Conservation (phyloP, 2,888 invertebrate genomes). For the Pelosia muscerda region DNA sequence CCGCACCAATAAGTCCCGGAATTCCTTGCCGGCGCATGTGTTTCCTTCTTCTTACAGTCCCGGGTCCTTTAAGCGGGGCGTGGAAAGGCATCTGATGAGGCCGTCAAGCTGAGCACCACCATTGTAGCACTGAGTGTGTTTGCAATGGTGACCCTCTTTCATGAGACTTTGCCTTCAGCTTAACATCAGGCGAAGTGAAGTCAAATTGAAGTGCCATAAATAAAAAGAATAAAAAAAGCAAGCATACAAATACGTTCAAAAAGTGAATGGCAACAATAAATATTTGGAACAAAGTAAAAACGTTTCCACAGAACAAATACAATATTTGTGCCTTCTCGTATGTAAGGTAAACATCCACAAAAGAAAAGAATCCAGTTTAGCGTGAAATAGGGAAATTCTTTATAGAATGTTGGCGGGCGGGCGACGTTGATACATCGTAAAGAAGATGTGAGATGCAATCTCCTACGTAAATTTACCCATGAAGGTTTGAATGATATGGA, state of each 20-base stretch:
- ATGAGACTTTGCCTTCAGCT: too few species aligned
- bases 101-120: too few species aligned
- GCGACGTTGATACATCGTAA: conserved; percentile 54
- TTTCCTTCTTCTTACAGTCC: too few species aligned
- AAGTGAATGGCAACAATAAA: conserved; percentile 32
- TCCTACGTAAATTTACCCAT: conserved; percentile 39
- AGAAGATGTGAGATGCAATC: conserved; percentile 46
- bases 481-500: conserved; percentile 11
- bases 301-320: conserved; percentile 41
- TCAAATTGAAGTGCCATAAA: too few species aligned
- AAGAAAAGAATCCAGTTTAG: conserved; percentile 51
- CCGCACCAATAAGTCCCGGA: too few species aligned
- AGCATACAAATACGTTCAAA: conserved; percentile 21
- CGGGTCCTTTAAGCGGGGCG: too few species aligned
- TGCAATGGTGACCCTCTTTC: too few species aligned
- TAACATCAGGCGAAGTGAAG: too few species aligned
- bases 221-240: too few species aligned
- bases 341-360: conserved; percentile 47
- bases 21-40: too few species aligned
- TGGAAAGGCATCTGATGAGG: too few species aligned
- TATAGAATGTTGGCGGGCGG: conserved; percentile 44
- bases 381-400: conserved; percentile 60
- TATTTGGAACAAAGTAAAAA: conserved; percentile 50
- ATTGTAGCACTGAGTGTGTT: too few species aligned
- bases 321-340: conserved; percentile 40